A percentile compares a stretch with the other conserved stretches of the same genome.
Conservation (phyloP, 2,113 vertebrate genomes). For the Halichoeres trimaculatus region DNA sequence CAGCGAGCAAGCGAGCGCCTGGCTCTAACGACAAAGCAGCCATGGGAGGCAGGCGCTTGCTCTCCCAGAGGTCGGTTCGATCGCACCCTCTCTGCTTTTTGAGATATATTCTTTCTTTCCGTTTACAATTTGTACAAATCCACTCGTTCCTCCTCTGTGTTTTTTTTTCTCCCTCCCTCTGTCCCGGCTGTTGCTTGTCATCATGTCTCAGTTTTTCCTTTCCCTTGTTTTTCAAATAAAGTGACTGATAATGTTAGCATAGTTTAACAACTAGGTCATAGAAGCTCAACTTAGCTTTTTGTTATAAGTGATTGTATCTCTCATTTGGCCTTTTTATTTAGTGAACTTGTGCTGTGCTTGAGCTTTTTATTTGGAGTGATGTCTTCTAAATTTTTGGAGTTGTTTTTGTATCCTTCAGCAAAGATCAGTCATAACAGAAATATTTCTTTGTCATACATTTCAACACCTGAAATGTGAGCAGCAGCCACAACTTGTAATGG, state of each 20-base stretch:
- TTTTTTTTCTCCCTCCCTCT: neutral
- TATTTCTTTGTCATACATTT: constrained; percentile 17
- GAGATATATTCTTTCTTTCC: constrained; percentile 47
- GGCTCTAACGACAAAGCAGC: constrained; percentile 75
- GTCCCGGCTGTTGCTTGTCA: constrained; percentile 12
- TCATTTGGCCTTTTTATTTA: neutral
- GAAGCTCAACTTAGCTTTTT: constrained; percentile 3
- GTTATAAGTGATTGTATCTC: neutral
- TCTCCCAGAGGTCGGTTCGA: constrained; percentile 65
- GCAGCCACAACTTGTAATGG: constrained; percentile 29
- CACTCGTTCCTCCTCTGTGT: neutral
- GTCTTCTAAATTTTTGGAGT: neutral
- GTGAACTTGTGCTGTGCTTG: neutral
- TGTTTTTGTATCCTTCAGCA: neutral
- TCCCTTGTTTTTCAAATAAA: constrained; percentile 12
- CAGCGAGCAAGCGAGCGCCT: constrained; percentile 27
- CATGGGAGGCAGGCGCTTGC: constrained; percentile 65
- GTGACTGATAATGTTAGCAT: constrained; percentile 8
- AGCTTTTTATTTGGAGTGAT: neutral
- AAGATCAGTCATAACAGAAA: constrained; percentile 23
- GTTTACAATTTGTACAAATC: constrained; percentile 33
- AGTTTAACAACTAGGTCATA: constrained; percentile 4
- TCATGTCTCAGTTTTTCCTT: neutral
- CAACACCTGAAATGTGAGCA: constrained; percentile 54
- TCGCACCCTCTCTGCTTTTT: constrained; percentile 46